Base-by-base conservation (phyloP, 2,888 invertebrate genomes). In the Eretmocerus hayati region DNA sequence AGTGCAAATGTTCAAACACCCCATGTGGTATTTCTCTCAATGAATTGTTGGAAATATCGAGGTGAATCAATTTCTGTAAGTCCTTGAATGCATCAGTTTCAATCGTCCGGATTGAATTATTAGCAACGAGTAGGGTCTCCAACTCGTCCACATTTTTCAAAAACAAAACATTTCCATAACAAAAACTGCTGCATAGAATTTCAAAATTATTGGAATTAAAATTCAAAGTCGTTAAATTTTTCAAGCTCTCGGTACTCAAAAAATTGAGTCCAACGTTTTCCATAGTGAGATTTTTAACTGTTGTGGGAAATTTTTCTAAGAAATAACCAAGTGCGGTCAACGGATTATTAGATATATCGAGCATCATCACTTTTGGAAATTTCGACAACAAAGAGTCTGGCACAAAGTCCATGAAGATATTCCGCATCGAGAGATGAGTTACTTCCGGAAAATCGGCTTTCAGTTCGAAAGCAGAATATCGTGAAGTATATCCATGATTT, bases 41-140 rank as follows among this genome's bases (percentile, higher is more conserved):
- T 2, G 40, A 2, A 44, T 57, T 57, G 11, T 36, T 20, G 2
- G 57, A 54, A 2, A 57, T 33, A 40, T 55, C 48, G 15, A 55
- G 44, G 9, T 11, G 9, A 8, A 19, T 8, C 11, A 57, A 42
- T 22, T 52, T 54, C 13, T n/a, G 26, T 4, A 26, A 15, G 19
- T 42, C 21, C 16, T 37, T 41, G 16, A 57, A 57, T 1, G 57
- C 52, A 36, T 48, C 40, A 2, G 6, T 13, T 18, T 50, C 51
- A n/a, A 57, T 46, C 3, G 22, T 20, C 5, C 11, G 23, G 19
- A 51, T 42, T 13, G 21, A 2, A 38, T 52, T 50, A 22, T n/a
- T 13, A 8, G 48, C 20, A n/a, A 53, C 20, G 6, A 42, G 44
- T 13, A 56, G 39, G 9, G 9, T 31, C 18, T 47, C 20, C 9